Evolutionary conservation across 2,113 vertebrate genomes (phyloP), one percentile per base, ranked within the genome.

Genomic region (Hylia prasina): DNA sequence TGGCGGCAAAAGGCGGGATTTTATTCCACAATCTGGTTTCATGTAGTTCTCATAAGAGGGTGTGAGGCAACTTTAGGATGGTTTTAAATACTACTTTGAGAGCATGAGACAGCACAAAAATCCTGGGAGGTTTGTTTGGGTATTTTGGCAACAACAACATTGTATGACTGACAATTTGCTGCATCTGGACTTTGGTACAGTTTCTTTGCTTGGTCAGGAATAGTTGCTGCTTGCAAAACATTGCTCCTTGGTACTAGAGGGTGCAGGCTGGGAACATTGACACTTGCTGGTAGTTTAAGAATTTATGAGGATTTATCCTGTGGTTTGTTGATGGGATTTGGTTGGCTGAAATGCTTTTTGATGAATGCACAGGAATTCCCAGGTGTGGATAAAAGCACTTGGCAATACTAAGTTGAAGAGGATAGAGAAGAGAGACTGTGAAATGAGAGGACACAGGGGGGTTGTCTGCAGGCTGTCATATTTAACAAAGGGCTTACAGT

Each of bases 81-180:
- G 77, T 94, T 72, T 85, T 89, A 60, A 19, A 5, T 66, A 27
- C 56, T 78, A 1, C 45, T 87, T 89, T 27, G 56, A 44, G n/a
- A 57, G n/a, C n/a, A 72, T 87, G 89, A 94, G 81, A 47, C 87
- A 93, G 87, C 73, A 28, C 42, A 82, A 91, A 95, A 93, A 31
- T 19, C 65, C 33, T 66, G 0, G 1, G 64, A 40, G n/a, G 9
- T 78, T 78, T 61, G 64, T 47, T 82, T 60, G 40, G n/a, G 6
- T 56, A 37, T 50, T 78, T 54, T 66, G 87, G 15, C 50, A 53
- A 54, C 17, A 57, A 4, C 31, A 57, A 3, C 14, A 3, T 14
- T 73, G 58, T 90, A 5, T 77, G 42, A 57, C 42, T 66, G 50
- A 31, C 12, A 66, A 13, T 71, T 83, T 1, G 0, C 21, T 35